Evolutionary conservation across 2,797 vertebrate genomes (phyloP), one percentile per base, ranked within the genome.

Genomic region (Dendrocincla fuliginosa): DNA sequence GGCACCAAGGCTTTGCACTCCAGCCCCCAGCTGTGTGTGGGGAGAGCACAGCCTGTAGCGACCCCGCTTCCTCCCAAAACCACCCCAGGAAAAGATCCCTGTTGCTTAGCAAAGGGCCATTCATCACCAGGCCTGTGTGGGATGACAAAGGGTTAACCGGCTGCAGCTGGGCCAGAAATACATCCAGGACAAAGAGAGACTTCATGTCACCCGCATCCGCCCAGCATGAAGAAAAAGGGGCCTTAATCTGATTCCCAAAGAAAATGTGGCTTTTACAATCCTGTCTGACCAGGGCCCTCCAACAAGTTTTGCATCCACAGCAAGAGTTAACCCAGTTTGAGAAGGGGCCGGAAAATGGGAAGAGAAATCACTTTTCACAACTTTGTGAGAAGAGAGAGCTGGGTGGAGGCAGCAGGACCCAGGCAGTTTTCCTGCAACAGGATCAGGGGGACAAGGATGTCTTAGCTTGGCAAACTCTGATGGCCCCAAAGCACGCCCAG

Each of bases 131-230:
- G 12, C 32, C 28, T 39, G 56, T 17, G 73, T 59, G 74, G 69
- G 93, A 78, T 42, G 35, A 78, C 71, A 91, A 96, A 94, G 94
- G 92, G 95, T 96, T 96, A 96, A 96, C 35, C 30, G 14, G 0
- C 77, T 82, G 95, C 95, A 94, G 94, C 95, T 96, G 92, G 83
- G 87, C 95, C 93, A 96, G 87, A 89, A 97, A 91, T 73, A 84
- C 44, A 2, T 32, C 44, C 71, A 84, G 84, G 92, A 96, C 95
- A 97, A 96, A 96, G 92, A 41, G 65, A 78, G 89, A 61, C 59
- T 95, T 95, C 87, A 96, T 84, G 89, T 91, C 87, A 95, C 83
- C 76, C 22, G 0, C 53, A 70, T 61, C 87, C 49, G 9, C 64
- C 76, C 70, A 82, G 88, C 8, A 1, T 23, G 5, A 5, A 92